Base-by-base conservation (phyloP, 2,797 vertebrate genomes). In the Lepilemur septentrionalis region DNA sequence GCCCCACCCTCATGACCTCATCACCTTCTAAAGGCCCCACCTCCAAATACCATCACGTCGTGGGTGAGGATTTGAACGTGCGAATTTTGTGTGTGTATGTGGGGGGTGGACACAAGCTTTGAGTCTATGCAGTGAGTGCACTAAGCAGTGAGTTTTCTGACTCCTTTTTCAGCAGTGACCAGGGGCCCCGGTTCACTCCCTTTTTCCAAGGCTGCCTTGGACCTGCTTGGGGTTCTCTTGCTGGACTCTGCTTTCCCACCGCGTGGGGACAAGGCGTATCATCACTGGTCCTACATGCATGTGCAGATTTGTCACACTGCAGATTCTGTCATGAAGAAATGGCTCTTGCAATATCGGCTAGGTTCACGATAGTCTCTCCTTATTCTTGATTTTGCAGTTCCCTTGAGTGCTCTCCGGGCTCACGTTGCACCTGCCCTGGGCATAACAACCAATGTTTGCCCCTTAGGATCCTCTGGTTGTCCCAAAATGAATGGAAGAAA, bases 271-370 rank as follows among this genome's bases (percentile, higher is more conserved):
- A 3, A 25, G 57, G 41, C 10, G 1, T 0, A 3, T 7, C 5
- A 22, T 57, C 7, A 32, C 22, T 48, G n/a, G 48, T 32, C n/a
- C 55, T 78, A 1, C 4, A 4, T 2, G 14, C 2, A 2, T 52
- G 18, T 2, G 11, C 2, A 2, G 25, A 50, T 93, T 20, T 35
- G 7, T n/a, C 18, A 38, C 61, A 46, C 35, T 75, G 46, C 67
- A 59, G 46, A 35, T 52, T 46, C 79, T 2, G 4, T 11, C 23
- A 35, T 12, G 69, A 48, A 72, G 38, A 30, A 59, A n/a, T 25
- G 28, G 78, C 50, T 38, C 10, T 52, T 7, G 0, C 13, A 0
- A 2, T 6, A 5, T 28, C 8, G 0, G 18, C 55, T 12, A 4
- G 17, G 2, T 61, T 25, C 22, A 3, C 17, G 2, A 1, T 0